Base-by-base conservation (phyloP, 2,113 vertebrate species). In the Caretta caretta region DNA sequence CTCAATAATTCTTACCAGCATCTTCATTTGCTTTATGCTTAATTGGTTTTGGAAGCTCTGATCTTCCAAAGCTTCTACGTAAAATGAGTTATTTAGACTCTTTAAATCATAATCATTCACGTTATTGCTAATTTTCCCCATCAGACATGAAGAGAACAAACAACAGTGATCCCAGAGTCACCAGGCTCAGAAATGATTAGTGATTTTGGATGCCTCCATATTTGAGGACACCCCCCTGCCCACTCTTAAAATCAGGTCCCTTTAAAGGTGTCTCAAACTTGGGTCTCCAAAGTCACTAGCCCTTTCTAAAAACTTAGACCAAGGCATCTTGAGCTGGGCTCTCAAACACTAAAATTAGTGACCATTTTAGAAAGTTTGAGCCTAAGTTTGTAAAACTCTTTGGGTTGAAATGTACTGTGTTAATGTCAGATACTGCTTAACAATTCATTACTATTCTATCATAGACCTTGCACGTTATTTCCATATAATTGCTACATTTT, bases 291-390 rank as follows among this genome's bases (percentile, higher is more conserved):
- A 93, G 91, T 95, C 75, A 92, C 57, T 92, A 87, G 25, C 27
- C 90, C 5, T 38, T 83, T 88, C 65, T 92, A 19, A 13, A 83
- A 38, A 94, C 49, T 48, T 78, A 92, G 96, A 89, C 95, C 93
- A 94, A 90, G 89, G 57, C 75, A 91, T 95, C 83, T 86, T 75
- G 48, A 65, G 20, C 86, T 6, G 2, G 3, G 9, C 75, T 87
- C 42, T 94, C 96, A 88, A 20, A 50, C 6, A 81, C 8, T 79
- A 5, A 82, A 90, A 96, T 92, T 87, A 94, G 49, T 92, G 29
- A 90, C 38, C 10, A 25, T 11, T 87, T 93, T 86, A 59, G 89
- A 92, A 93, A 93, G 31, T 42, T n/a, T 89, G 27, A 50, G 83
- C 54, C 93, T 69, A 35, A 27, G 25, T 90, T 84, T 96, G 35